Percentiles rank a stretch among this genome's conserved stretches.
phyloP scores from a whole-genome alignment of 2,113 vertebrate species.

The Perca fluviatilis region DNA sequence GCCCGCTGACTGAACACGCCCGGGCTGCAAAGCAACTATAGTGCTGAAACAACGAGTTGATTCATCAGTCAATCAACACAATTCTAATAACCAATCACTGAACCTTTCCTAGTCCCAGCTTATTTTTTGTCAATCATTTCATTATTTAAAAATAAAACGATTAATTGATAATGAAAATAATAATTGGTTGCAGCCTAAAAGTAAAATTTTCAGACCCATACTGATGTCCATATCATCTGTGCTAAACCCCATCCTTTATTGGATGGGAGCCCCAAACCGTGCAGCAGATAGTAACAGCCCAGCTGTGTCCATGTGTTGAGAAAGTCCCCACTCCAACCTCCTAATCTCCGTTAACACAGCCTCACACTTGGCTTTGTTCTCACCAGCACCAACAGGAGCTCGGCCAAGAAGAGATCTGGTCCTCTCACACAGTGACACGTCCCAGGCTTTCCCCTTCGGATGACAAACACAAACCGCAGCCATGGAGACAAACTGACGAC shows the following conservation, averaged over 20 bases:
- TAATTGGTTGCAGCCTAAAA: neutral
- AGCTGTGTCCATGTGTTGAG: conserved; percentile 49
- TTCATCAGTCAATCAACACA: neutral
- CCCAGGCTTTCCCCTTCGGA: conserved; percentile 31
- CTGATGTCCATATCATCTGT: neutral
- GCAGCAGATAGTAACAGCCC: conserved; percentile 10
- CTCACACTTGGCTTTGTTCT: conserved; percentile 37
- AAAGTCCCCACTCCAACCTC: conserved; percentile 5
- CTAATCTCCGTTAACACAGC: conserved; percentile 15
- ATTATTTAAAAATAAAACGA: neutral
- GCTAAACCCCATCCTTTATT: neutral
- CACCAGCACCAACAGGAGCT: conserved; percentile 22
- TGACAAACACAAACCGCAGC: conserved; percentile 36
- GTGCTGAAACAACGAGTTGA: neutral
- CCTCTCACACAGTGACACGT: conserved; percentile 24
- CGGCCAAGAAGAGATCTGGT: conserved; percentile 38
- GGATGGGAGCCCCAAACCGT: neutral
- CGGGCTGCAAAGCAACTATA: too few relatives aligned
- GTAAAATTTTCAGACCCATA: neutral
- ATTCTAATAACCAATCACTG: too few relatives aligned
- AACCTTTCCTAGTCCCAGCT: neutral
- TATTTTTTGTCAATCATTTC: neutral
- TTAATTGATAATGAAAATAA: neutral
- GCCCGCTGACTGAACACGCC: too few relatives aligned
- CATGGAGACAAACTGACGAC: conserved; percentile 54